Conservation (phyloP, 2,113 vertebrate genomes). For the Alouatta palliata region DNA sequence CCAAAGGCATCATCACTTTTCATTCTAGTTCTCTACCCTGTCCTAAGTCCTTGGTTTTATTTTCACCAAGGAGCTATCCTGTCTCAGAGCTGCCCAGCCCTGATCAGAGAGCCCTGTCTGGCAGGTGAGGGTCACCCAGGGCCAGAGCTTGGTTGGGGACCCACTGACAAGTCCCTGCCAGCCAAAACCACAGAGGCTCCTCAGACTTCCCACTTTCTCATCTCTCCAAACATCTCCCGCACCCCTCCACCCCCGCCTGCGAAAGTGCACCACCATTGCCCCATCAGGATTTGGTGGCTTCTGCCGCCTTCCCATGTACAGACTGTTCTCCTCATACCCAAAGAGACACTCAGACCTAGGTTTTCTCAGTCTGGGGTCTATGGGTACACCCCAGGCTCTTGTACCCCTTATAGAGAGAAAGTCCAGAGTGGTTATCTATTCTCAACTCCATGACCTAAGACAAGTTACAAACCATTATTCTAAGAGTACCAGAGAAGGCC, state of each 20-base stretch:
- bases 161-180: neutral
- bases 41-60: neutral
- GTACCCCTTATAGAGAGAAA: neutral
- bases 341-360: neutral
- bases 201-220: neutral
- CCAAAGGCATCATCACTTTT: neutral
- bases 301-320: neutral
- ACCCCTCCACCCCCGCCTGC: rapidly evolving
- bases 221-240: neutral
- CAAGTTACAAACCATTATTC: neutral
- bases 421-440: neutral
- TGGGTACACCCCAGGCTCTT: neutral
- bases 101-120: neutral
- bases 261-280: neutral
- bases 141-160: neutral
- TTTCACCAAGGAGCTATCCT: neutral
- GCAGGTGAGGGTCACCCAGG: no score
- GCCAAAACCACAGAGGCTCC: neutral
- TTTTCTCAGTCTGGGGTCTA: neutral
- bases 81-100: neutral
- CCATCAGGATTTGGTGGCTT: neutral
- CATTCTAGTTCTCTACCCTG: neutral
- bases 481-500: neutral
- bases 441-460: neutral
- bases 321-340: neutral